Evolutionary conservation across 2,113 vertebrate species (phyloP).

Genomic region (Petrocephalus zakoni): DNA sequence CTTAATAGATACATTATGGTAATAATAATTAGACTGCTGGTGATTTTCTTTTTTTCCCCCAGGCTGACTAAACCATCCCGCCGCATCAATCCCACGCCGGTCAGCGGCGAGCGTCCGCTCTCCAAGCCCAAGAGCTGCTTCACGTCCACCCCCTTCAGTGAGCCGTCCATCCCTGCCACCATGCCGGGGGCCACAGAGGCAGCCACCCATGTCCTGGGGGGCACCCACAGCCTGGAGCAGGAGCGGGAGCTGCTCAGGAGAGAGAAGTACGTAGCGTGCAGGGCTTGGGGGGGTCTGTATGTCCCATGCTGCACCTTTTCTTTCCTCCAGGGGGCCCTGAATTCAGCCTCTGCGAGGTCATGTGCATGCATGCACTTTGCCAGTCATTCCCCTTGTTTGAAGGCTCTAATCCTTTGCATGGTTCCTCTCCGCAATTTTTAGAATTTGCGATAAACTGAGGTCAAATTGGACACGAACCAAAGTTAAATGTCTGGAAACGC

Average conservation of each 20-base stretch:
- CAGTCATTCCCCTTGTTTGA: background rate
- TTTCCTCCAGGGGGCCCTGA: background rate
- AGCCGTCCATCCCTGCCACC: slow-evolving; percentile 52
- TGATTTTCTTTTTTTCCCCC: slow-evolving; percentile 25
- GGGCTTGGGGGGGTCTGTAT: background rate
- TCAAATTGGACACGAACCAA: background rate
- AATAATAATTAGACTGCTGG: background rate
- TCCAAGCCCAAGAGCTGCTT: slow-evolving; percentile 94
- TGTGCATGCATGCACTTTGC: background rate
- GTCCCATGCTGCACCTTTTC: no score
- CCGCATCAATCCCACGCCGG: slow-evolving; percentile 93
- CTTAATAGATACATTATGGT: background rate
- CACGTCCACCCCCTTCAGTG: slow-evolving; percentile 83
- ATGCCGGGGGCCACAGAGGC: slow-evolving; percentile 53
- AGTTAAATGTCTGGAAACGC: background rate
- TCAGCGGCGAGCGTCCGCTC: slow-evolving; percentile 78
- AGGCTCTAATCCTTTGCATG: background rate
- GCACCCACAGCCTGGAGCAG: slow-evolving; percentile 72
- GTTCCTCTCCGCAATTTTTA: background rate
- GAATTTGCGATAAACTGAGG: background rate
- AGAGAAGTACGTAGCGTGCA: slow-evolving; percentile 68
- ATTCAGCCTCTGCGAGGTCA: background rate
- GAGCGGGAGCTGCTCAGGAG: slow-evolving; percentile 89
- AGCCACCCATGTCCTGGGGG: slow-evolving; percentile 36
- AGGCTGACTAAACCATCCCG: slow-evolving; percentile 84